Conservation (phyloP, 2,797 vertebrate genomes). For the Thripadectes ignobilis region DNA sequence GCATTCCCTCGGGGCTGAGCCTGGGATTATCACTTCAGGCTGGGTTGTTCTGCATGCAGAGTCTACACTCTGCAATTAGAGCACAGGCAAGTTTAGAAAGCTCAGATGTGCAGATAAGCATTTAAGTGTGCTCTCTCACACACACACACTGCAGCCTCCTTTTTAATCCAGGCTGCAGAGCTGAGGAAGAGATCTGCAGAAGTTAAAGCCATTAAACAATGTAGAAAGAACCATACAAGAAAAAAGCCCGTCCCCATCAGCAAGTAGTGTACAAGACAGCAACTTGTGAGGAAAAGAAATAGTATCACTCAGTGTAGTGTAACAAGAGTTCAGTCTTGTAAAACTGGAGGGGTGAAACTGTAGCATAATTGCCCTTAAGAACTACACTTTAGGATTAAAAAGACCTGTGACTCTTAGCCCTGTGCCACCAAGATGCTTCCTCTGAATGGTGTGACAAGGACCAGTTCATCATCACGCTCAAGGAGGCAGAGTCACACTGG, state of each 20-base stretch:
- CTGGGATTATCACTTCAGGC: constrained; percentile 47
- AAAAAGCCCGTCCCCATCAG: neutral
- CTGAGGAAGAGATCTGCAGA: neutral
- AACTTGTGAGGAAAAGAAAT: neutral
- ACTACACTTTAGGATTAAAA: neutral
- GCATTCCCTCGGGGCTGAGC: constrained; percentile 30
- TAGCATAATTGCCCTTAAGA: neutral
- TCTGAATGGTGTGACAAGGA: neutral
- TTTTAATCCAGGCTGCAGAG: neutral
- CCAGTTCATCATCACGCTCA: neutral
- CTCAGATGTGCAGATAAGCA: constrained; percentile 50
- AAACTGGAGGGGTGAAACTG: neutral
- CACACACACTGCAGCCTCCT: neutral
- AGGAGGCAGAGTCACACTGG: neutral
- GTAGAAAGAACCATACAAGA: neutral
- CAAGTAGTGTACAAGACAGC: neutral
- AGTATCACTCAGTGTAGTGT: neutral
- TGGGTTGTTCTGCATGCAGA: constrained; percentile 24
- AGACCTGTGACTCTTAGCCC: neutral
- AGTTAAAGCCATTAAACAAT: neutral
- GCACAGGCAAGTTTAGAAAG: constrained; percentile 36
- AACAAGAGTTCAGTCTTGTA: neutral
- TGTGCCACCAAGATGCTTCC: neutral
- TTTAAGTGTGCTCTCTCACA: neutral
- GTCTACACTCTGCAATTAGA: constrained; percentile 46